phyloP scores from a whole-genome alignment of 2,113 vertebrate species.

The Cichladusa arquata region DNA sequence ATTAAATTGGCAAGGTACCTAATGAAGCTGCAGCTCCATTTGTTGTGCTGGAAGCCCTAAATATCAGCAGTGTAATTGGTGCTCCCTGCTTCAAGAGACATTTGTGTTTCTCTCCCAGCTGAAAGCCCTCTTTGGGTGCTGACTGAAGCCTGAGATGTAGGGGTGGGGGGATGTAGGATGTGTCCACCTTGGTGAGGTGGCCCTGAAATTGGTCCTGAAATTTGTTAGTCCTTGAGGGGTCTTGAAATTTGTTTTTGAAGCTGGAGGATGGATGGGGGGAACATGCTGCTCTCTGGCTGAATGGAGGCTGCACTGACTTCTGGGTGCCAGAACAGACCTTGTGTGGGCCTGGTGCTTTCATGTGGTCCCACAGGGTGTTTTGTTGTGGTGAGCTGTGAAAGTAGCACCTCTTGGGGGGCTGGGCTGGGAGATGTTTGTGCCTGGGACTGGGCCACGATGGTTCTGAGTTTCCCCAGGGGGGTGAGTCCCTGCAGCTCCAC shows the following conservation, averaged over 20 bases:
- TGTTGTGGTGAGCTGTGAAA: background rate
- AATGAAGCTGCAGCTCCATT: slow-evolving; percentile 57
- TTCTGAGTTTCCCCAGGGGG: background rate
- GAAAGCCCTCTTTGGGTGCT: background rate
- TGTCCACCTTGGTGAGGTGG: background rate
- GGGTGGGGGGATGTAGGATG: background rate
- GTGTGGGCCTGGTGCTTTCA: background rate
- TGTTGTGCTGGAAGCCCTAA: slow-evolving; percentile 60
- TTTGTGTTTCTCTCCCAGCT: background rate
- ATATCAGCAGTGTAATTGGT: slow-evolving; percentile 55
- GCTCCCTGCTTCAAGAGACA: background rate
- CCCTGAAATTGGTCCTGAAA: background rate
- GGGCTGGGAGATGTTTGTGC: background rate
- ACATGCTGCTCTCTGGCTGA: fast-evolving
- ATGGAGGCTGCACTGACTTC: background rate
- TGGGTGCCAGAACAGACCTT: background rate
- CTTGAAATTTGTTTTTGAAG: background rate
- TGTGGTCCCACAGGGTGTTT: background rate
- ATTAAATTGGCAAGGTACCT: slow-evolving; percentile 56
- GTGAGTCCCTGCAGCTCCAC: background rate
- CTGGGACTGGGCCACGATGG: background rate
- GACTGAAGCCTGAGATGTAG: background rate
- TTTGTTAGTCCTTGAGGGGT: background rate
- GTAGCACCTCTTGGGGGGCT: fast-evolving
- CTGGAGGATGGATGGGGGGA: background rate